phyloP scores from a whole-genome alignment of 1,140 invertebrate species.

The Parasteatoda tepidariorum region DNA sequence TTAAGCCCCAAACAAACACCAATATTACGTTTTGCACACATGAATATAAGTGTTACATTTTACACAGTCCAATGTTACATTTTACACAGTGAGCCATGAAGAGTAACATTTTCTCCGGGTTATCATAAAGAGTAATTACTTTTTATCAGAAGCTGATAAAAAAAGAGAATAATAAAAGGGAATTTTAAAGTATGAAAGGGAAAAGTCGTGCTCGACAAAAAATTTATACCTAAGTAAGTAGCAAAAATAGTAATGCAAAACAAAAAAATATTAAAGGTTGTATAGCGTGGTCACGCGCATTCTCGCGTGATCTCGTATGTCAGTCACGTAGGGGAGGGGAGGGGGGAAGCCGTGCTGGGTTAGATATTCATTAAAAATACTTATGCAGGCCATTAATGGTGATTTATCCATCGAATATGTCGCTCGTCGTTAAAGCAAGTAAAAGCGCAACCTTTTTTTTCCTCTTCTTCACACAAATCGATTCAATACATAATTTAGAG shows the following conservation, averaged over 20 bases:
- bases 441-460: conserved; percentile 52
- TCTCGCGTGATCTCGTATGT: conserved; percentile 51
- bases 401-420: conserved; percentile 60
- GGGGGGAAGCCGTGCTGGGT: conserved; percentile 28
- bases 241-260: conserved; percentile 1
- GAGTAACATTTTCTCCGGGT: too few relatives aligned
- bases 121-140: too few relatives aligned
- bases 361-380: conserved; percentile 61
- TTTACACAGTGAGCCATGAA: too few relatives aligned
- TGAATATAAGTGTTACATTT: too few relatives aligned
- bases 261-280: background rate
- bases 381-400: conserved; percentile 60
- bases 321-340: conserved; percentile 48
- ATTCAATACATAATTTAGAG: conserved; percentile 60
- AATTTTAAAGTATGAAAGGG: background rate
- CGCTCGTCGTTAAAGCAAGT: conserved; percentile 55
- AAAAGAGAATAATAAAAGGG: background rate
- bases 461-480: conserved; percentile 17
- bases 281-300: conserved; percentile 32
- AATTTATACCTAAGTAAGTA: conserved; percentile 9
- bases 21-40: too few relatives aligned
- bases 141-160: too few relatives aligned
- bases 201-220: conserved; percentile 4
- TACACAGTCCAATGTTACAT: too few relatives aligned
- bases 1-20: too few relatives aligned